These are phyloP conservation scores for Hemithea aestivaria DNA, from an alignment of 2,888 invertebrate genomes.

Conservation along the genomic window DNA sequence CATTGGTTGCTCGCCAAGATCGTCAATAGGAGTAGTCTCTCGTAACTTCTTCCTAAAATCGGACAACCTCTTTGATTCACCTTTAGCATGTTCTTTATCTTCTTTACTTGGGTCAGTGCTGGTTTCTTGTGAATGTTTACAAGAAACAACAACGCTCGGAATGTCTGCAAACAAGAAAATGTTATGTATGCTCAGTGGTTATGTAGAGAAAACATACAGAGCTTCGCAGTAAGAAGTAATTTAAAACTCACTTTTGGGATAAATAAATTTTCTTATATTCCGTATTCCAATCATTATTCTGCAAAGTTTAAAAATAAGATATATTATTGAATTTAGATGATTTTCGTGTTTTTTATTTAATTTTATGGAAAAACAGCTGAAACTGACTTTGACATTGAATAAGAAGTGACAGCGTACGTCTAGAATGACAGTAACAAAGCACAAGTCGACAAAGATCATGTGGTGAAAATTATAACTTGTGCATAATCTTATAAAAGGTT, in stretches of 20 bases:
- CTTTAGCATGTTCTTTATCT: constrained; percentile 34
- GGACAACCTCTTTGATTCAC: constrained; percentile 69
- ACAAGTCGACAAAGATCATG: too few species aligned
- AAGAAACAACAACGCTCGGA: constrained; percentile 6
- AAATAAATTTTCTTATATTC: constrained; percentile 3
- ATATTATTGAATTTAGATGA: too few species aligned
- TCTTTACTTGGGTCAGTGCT: constrained; percentile 31
- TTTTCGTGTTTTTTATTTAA: too few species aligned
- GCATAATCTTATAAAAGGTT: too few species aligned
- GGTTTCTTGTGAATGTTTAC: constrained; percentile 39
- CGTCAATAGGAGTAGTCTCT: constrained; percentile 82
- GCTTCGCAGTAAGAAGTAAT: not conserved
- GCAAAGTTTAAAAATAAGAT: too few species aligned
- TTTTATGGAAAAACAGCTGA: too few species aligned
- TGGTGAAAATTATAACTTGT: too few species aligned
- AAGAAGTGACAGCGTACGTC: too few species aligned
- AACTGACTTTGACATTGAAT: too few species aligned
- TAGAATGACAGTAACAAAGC: too few species aligned
- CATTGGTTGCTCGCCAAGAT: constrained; percentile 86
- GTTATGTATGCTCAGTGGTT: too few species aligned
- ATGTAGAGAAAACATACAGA: too few species aligned
- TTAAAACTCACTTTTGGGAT: constrained; percentile 2
- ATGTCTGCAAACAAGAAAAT: constrained; percentile 14
- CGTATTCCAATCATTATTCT: constrained; percentile 1
- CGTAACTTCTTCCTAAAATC: constrained; percentile 88